phyloP scores from a whole-genome alignment of 2,113 vertebrate genomes.

The Chrysochloris asiatica region DNA sequence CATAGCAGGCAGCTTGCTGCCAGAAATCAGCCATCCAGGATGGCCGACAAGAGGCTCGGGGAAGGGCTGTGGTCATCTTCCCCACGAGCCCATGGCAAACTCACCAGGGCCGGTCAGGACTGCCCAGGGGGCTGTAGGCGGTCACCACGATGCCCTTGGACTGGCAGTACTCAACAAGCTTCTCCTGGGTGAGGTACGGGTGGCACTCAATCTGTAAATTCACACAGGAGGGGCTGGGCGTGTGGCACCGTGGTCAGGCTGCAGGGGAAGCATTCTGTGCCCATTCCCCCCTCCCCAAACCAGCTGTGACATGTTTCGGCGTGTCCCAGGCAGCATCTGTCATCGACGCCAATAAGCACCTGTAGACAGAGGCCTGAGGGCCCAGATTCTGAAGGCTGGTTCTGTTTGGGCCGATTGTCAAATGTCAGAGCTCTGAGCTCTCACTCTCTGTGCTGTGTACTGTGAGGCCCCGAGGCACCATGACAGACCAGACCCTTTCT shows the following conservation, averaged over 20 bases:
- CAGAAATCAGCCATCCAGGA: too few relatives aligned
- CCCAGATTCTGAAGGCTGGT: background rate
- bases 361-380: background rate
- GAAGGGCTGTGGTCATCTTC: too few relatives aligned
- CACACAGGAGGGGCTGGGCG: background rate
- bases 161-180: constrained; percentile 91
- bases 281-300: background rate
- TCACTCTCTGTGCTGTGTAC: background rate
- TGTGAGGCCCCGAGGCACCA: background rate
- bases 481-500: background rate
- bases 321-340: too few relatives aligned
- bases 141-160: constrained; percentile 93
- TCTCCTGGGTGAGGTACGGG: constrained; percentile 94
- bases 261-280: background rate
- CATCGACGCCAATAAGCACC: background rate
- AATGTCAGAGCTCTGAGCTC: background rate
- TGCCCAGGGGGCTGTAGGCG: constrained; percentile 95
- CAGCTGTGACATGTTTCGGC: background rate
- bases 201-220: constrained; percentile 92
- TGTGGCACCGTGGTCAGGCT: background rate
- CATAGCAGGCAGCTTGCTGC: background rate
- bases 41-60: background rate
- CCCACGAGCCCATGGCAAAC: fast-evolving
- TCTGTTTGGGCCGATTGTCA: background rate
- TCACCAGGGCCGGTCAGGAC: constrained; percentile 95